Evolutionary conservation across 2,113 vertebrate genomes (phyloP).

Genomic region (Zonotrichia leucophrys): DNA sequence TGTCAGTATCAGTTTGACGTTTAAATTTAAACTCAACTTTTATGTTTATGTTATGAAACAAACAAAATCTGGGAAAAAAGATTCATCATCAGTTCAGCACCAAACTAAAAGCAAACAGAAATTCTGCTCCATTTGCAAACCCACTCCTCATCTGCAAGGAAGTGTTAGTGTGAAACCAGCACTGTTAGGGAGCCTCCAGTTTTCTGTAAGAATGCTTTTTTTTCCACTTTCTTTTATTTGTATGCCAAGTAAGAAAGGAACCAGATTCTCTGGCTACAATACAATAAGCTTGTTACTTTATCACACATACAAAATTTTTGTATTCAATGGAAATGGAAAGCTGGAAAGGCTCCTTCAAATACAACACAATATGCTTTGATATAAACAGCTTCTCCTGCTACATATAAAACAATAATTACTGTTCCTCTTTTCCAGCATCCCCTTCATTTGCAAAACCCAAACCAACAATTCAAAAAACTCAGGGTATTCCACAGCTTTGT

Average conservation of each 20-base stretch:
- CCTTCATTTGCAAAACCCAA: neutral
- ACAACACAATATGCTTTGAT: neutral
- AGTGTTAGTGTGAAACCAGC: neutral
- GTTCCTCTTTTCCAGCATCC: neutral
- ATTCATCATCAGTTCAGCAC: neutral
- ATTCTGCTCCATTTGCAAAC: neutral
- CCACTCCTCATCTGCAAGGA: neutral
- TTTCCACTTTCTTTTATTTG: neutral
- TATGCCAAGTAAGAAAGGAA: neutral
- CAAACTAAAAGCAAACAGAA: neutral
- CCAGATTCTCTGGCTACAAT: neutral
- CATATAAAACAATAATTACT: neutral
- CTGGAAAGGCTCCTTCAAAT: neutral
- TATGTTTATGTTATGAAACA: neutral
- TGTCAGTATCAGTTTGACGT: neutral
- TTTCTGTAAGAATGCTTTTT: neutral
- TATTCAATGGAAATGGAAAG: neutral
- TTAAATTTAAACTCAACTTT: neutral
- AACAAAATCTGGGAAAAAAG: neutral
- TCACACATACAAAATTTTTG: neutral
- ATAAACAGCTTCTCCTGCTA: neutral
- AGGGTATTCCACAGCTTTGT: neutral
- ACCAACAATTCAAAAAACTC: accelerated
- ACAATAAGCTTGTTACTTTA: neutral
- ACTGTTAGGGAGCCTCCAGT: neutral